Percentiles rank a stretch among this genome's conserved stretches.
These are phyloP conservation scores for Papilio helenus DNA, from an alignment of 1,140 invertebrate genomes.

Conservation along the genomic window DNA sequence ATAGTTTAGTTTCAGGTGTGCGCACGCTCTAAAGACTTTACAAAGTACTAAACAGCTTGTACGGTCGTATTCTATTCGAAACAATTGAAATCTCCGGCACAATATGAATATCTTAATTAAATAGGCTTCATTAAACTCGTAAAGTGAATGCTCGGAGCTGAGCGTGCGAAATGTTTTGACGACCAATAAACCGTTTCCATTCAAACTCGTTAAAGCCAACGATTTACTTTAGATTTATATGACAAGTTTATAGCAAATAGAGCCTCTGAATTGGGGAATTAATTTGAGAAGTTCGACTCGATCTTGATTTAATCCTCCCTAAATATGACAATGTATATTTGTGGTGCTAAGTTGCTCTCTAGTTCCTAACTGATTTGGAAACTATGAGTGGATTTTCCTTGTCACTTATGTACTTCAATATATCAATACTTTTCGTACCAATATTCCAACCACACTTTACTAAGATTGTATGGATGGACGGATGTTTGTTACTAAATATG, in stretches of 20 bases:
- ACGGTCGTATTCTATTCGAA: background rate
- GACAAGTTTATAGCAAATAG: conserved; percentile 66
- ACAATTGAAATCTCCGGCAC: background rate
- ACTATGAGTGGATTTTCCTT: background rate
- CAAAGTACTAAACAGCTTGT: background rate
- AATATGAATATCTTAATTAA: conserved; percentile 33
- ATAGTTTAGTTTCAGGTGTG: too few species aligned
- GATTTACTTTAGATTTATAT: conserved; percentile 68
- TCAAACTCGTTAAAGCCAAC: conserved; percentile 59
- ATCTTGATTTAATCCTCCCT: conserved; percentile 44
- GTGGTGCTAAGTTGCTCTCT: background rate
- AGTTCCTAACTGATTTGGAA: background rate
- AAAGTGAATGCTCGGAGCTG: conserved; percentile 9
- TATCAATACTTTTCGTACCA: too few species aligned
- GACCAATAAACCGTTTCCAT: conserved; percentile 61
- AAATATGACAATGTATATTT: background rate
- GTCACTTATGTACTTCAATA: background rate
- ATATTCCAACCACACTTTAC: too few species aligned
- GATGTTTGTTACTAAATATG: too few species aligned
- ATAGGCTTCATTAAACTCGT: conserved; percentile 33
- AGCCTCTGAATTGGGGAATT: conserved; percentile 60
- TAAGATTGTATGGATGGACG: too few species aligned
- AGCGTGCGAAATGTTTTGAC: conserved; percentile 48
- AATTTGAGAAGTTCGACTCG: conserved; percentile 56
- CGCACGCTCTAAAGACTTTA: background rate